Base-by-base conservation (phyloP, 2,888 invertebrate species). In the Agrotis puta region DNA sequence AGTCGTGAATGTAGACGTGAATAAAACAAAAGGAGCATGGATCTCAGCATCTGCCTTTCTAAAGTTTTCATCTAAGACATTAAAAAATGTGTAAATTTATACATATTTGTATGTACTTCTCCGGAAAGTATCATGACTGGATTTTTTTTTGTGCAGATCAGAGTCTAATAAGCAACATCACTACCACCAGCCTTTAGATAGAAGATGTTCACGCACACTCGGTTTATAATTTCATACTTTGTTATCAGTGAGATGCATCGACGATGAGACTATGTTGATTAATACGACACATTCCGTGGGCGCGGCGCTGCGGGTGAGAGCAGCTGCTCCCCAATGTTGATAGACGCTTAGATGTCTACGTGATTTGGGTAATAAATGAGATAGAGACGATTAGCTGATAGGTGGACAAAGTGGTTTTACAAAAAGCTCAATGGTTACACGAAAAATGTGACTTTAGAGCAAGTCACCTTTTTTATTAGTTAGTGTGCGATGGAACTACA, bases 171-270 rank as follows among this genome's bases (percentile, higher is more conserved):
- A 50, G 62, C 16, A 51, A 64, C 50, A 22, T 43, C 11, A 62
- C 27, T 9, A 3, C 13, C n/a, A 18, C 22, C 9, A 13, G 22
- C 16, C 33, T 16, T 50, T 24, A 66, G 45, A 6, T 27, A 16
- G 13, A 18, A 22, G 16, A 20, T 13, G 13, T 45, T 13, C 16
- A 9, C 14, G 13, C 39, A 18, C 16, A 9, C 14, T 11, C 47
- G n/a, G 33, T 24, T 16, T 11, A 24, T 16, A 54, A 39, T 45
- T 54, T 43, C 43, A 62, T 43, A 22, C 33, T 22, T 61, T 3
- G 27, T 39, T 80, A 80, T 66, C 57, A 20, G 33, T 14, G 22
- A 57, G 59, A 61, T 51, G 43, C 20, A 74, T 79, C 61, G 51
- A 22, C 45, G 53, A 57, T 57, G 48, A 24, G 22, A 22, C 47